Conservation (phyloP, 2,888 invertebrate genomes). For the Baccha elongata region DNA sequence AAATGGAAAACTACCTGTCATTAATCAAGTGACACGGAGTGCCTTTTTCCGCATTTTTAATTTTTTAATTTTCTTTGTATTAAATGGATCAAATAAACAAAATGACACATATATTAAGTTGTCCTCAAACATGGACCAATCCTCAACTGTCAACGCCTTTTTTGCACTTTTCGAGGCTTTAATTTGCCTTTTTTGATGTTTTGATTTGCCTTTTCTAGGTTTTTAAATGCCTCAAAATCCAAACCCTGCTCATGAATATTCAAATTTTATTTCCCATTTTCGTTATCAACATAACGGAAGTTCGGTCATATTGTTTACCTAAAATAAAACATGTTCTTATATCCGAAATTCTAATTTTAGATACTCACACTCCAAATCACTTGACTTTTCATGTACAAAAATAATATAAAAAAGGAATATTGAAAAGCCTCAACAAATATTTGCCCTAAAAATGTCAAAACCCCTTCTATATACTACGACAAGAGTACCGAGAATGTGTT, state of each 20-base stretch:
- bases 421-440: conserved; percentile 40
- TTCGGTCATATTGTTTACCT: conserved; percentile 34
- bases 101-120: too few species aligned
- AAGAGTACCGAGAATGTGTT: background rate
- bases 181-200: too few species aligned
- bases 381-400: background rate
- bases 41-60: too few species aligned
- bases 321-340: conserved; percentile 3
- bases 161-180: too few species aligned
- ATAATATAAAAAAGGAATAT: background rate
- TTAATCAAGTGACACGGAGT: background rate
- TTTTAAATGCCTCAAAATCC: too few species aligned
- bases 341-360: conserved; percentile 43
- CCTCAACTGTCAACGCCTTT: conserved; percentile 1
- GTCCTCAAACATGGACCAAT: too few species aligned
- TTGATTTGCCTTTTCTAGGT: too few species aligned
- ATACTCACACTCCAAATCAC: conserved; percentile 52
- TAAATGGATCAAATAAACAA: too few species aligned
- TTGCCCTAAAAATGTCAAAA: conserved; percentile 67
- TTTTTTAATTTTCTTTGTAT: too few species aligned
- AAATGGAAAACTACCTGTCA: too few species aligned
- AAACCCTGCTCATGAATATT: conserved; percentile 54
- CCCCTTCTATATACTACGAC: conserved; percentile 16
- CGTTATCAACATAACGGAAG: conserved; percentile 64
- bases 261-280: conserved; percentile 40